A percentile compares a stretch with the other conserved stretches of the same genome.
These are phyloP conservation scores for Sanderia malayensis DNA, from an alignment of 30 jellyfish, hydroid and myxozoan species.

Conservation along the genomic window DNA sequence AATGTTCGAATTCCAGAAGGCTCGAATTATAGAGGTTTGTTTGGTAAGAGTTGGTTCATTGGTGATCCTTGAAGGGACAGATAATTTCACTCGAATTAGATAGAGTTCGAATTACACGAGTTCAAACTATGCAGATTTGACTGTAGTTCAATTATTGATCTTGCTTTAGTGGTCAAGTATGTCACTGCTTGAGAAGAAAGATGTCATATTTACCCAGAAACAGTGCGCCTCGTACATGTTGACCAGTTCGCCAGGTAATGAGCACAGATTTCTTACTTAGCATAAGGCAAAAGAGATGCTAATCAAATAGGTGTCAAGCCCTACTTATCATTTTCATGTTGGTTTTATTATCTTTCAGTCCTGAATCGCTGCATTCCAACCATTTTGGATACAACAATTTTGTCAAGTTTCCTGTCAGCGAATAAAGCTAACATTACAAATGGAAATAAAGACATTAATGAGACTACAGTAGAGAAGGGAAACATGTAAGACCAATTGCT, in stretches of 20 bases:
- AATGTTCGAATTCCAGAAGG: too few relatives aligned
- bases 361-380: conserved; percentile 91
- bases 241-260: conserved; percentile 73
- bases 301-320: too few relatives aligned
- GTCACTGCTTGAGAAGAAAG: conserved; percentile 24
- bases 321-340: neutral
- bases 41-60: too few relatives aligned
- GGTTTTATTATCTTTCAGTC: conserved; percentile 41
- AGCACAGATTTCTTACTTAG: too few relatives aligned
- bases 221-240: conserved; percentile 84
- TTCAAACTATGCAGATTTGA: too few relatives aligned
- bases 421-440: conserved; percentile 22
- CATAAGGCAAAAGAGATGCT: too few relatives aligned
- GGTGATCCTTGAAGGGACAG: too few relatives aligned
- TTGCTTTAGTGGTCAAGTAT: conserved; percentile 22
- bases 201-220: conserved; percentile 24
- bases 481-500: conserved; percentile 89
- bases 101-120: too few relatives aligned
- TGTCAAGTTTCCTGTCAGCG: conserved; percentile 44
- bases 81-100: too few relatives aligned
- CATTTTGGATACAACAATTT: conserved; percentile 60
- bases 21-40: too few relatives aligned
- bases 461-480: conserved; percentile 62
- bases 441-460: conserved; percentile 53
- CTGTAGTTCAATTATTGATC: neutral